Conservation (phyloP, 2,888 invertebrate genomes). For the Capitulum mitella region DNA sequence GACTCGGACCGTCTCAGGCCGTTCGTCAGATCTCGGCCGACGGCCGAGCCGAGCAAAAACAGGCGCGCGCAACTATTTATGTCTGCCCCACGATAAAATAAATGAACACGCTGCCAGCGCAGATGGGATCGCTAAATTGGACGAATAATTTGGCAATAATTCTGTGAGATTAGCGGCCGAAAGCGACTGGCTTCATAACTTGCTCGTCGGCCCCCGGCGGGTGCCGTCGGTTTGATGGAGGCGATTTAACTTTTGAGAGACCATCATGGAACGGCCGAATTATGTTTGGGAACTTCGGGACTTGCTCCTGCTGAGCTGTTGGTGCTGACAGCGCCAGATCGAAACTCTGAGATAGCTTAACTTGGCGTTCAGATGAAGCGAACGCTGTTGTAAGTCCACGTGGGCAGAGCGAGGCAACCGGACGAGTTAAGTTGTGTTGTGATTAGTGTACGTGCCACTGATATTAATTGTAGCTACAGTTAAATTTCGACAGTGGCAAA, state of each 20-base stretch:
- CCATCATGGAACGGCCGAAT: background rate
- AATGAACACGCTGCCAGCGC: background rate
- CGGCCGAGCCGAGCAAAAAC: background rate
- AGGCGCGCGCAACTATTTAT: background rate
- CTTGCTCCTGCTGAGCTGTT: background rate
- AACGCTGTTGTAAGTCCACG: too few species aligned
- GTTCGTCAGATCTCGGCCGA: background rate
- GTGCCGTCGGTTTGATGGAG: background rate
- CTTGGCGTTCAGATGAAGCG: too few species aligned
- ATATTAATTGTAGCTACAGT: too few species aligned
- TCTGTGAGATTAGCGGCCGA: slow-evolving; percentile 11
- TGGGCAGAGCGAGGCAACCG: too few species aligned
- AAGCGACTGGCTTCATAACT: slow-evolving; percentile 6
- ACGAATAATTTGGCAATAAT: slow-evolving; percentile 24
- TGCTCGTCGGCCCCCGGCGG: background rate
- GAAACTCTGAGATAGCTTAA: too few species aligned
- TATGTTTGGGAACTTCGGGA: background rate
- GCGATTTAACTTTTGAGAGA: background rate
- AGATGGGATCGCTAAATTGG: slow-evolving; percentile 25
- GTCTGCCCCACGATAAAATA: slow-evolving; percentile 5
- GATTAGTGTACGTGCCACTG: too few species aligned
- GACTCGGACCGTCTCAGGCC: too few species aligned
- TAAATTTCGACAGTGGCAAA: too few species aligned
- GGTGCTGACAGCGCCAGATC: too few species aligned
- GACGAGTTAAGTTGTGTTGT: too few species aligned